Conservation (phyloP, 2,113 vertebrate genomes). For the Pollachius pollachius region DNA sequence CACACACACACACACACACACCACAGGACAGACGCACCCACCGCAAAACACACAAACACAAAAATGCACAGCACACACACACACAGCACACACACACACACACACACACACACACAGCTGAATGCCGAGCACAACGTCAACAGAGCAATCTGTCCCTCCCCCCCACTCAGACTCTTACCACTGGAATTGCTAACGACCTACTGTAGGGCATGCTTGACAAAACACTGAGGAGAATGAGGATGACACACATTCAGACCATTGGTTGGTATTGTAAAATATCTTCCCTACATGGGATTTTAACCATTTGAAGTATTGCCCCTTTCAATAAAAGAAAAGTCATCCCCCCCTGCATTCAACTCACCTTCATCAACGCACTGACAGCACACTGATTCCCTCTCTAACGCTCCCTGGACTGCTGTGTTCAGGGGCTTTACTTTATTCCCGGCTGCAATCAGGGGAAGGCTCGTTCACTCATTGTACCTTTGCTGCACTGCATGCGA, state of each 20-base stretch:
- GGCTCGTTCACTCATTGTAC: slow-evolving; percentile 7
- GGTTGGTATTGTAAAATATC: too few relatives aligned
- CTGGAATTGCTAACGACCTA: too few relatives aligned
- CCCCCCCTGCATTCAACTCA: slow-evolving; percentile 34
- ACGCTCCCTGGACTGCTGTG: slow-evolving; percentile 18
- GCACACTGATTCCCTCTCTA: slow-evolving; percentile 19
- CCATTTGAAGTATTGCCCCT: not conserved
- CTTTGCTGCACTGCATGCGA: not conserved
- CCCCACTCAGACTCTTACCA: not conserved
- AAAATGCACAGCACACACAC: too few relatives aligned
- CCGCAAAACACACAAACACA: slow-evolving; percentile 14
- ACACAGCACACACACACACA: not conserved
- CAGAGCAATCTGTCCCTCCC: not conserved
- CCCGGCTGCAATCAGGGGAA: slow-evolving; percentile 56
- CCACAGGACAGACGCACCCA: too few relatives aligned
- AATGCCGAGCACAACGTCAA: slow-evolving; percentile 36
- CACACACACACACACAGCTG: slow-evolving; percentile 11
- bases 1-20: too few relatives aligned
- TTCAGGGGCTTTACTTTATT: slow-evolving; percentile 59
- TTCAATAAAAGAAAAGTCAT: not conserved
- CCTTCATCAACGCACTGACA: slow-evolving; percentile 23
- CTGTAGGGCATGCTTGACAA: too few relatives aligned
- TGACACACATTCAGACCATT: too few relatives aligned
- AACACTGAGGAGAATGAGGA: too few relatives aligned
- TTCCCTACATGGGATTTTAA: too few relatives aligned